These are phyloP conservation scores for Strigamia transsilvanica DNA, from an alignment of 2,888 invertebrate species.

Conservation along the genomic window DNA sequence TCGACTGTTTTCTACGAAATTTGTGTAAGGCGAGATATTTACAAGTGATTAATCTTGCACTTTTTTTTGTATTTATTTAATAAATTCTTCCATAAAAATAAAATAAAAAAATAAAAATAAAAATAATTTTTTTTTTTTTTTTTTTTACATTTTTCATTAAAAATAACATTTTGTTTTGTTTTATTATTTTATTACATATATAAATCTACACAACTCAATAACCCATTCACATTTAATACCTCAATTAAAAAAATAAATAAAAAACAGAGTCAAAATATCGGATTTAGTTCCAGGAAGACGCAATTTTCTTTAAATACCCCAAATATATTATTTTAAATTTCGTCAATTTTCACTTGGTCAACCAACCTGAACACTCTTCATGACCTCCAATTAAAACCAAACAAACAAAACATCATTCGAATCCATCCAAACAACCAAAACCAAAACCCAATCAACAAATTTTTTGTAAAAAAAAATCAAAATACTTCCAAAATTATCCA, in stretches of 20 bases:
- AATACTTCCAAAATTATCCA: not conserved
- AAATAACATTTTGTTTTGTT: too few relatives aligned
- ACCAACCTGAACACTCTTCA: not conserved
- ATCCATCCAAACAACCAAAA: not conserved
- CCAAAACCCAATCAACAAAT: not conserved
- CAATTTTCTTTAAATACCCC: not conserved
- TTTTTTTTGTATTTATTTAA: not conserved
- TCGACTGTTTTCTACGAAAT: constrained; percentile 33
- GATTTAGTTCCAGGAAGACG: not conserved
- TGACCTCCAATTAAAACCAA: not conserved
- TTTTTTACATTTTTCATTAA: too few relatives aligned
- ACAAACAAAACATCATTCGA: not conserved
- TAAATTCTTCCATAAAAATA: not conserved
- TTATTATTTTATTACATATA: not conserved
- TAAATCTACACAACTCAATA: not conserved
- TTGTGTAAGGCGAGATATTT: not conserved
- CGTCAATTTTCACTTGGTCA: not conserved
- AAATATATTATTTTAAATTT: not conserved
- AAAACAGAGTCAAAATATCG: not conserved
- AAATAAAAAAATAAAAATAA: too few relatives aligned
- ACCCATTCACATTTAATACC: constrained; percentile 4
- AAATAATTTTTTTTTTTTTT: too few relatives aligned
- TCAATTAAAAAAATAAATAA: not conserved
- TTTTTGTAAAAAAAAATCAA: not conserved
- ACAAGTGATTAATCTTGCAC: not conserved